Evolutionary conservation across 2,797 vertebrate genomes (phyloP).

Genomic region (Protosalanx chinensis): DNA sequence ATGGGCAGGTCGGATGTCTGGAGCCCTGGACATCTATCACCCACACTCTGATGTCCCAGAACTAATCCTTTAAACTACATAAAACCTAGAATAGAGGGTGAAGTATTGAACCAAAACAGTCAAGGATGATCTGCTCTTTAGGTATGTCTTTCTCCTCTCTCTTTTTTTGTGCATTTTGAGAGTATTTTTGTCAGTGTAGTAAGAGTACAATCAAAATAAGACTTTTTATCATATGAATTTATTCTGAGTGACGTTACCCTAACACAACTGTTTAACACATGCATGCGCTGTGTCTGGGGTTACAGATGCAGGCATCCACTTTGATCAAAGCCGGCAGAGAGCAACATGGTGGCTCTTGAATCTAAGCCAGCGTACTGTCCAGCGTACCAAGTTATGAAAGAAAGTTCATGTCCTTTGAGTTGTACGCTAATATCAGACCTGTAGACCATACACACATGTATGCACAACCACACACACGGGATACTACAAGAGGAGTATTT

Average conservation of each 20-base stretch:
- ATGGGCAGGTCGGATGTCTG: conserved; percentile 25
- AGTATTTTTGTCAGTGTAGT: neutral
- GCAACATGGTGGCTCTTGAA: neutral
- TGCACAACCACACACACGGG: conserved; percentile 8
- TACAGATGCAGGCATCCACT: conserved; percentile 8
- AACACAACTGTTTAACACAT: conserved; percentile 20
- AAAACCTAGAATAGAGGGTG: no score
- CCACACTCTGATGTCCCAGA: conserved; percentile 53
- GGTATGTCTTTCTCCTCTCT: no score
- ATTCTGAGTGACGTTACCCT: conserved; percentile 16
- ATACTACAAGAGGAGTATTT: neutral
- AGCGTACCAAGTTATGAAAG: neutral
- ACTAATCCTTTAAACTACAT: neutral
- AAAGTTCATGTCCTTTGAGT: conserved; percentile 25
- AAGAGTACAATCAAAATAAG: neutral
- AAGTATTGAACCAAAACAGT: no score
- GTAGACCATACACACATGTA: conserved; percentile 6
- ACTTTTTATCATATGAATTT: neutral
- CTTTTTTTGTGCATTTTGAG: neutral
- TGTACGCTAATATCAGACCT: conserved; percentile 18
- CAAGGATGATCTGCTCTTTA: no score
- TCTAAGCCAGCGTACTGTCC: neutral
- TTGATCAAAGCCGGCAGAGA: conserved; percentile 16
- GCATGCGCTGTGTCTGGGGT: conserved; percentile 6
- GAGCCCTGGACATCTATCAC: conserved; percentile 34